phyloP scores from a whole-genome alignment of 2,888 invertebrate genomes.

The Dryobotodes eremita region DNA sequence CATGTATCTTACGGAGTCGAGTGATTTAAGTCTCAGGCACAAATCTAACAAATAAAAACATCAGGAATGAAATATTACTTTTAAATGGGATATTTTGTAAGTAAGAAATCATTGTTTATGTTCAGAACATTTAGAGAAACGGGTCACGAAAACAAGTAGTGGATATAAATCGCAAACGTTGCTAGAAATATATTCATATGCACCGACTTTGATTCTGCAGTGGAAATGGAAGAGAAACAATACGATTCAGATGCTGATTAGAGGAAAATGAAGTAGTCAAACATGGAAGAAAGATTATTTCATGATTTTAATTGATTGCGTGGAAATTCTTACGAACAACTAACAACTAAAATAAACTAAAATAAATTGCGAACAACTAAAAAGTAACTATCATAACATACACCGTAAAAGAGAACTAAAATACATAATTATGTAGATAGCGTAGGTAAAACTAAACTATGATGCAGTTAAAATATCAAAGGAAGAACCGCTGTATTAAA shows the following conservation, averaged over 20 bases:
- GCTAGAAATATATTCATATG: conserved; percentile 25
- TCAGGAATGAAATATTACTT: conserved; percentile 51
- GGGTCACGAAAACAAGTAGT: conserved; percentile 59
- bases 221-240: conserved; percentile 23
- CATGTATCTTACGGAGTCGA: conserved; percentile 2
- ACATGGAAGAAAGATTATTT: background rate
- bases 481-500: conserved; percentile 22
- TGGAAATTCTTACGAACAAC: no score
- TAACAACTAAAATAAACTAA: no score
- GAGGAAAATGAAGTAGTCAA: background rate
- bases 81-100: conserved; percentile 52
- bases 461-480: background rate
- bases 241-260: conserved; percentile 25
- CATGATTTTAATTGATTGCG: background rate
- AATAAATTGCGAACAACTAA: no score
- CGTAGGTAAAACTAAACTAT: conserved; percentile 7
- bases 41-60: conserved; percentile 48
- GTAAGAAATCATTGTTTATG: conserved; percentile 53
- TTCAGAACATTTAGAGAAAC: conserved; percentile 49
- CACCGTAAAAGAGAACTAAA: background rate
- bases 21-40: conserved; percentile 17
- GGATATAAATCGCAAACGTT: conserved; percentile 33
- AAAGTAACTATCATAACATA: background rate
- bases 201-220: conserved; percentile 38
- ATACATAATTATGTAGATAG: background rate